Percentiles rank a stretch among this genome's conserved stretches.
Conservation (phyloP, 2,888 invertebrate species). For the Epirrhoe alternata region DNA sequence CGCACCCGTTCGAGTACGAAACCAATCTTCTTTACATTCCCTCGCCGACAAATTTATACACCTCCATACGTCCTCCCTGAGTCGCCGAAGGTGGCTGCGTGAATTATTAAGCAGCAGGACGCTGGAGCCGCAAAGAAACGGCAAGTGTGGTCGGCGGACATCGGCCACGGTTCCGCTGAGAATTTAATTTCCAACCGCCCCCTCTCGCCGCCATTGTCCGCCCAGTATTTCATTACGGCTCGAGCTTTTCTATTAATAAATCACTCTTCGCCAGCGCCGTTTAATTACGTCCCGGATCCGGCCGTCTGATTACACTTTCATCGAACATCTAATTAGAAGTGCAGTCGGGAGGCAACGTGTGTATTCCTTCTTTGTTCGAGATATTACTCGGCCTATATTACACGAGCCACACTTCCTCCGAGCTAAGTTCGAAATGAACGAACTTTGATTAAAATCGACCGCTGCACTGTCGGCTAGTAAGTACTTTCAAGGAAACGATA, state of each 20-base stretch:
- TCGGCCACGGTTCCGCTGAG: slow-evolving; percentile 59
- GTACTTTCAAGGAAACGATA: slow-evolving; percentile 41
- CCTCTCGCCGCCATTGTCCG: slow-evolving; percentile 81
- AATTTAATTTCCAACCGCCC: slow-evolving; percentile 84
- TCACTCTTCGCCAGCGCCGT: slow-evolving; percentile 84
- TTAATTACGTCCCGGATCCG: slow-evolving; percentile 84
- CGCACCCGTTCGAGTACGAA: slow-evolving; percentile 73
- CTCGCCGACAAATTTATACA: slow-evolving; percentile 83
- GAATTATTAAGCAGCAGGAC: slow-evolving; percentile 72
- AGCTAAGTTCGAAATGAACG: slow-evolving; percentile 75
- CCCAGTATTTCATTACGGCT: slow-evolving; percentile 85
- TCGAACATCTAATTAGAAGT: slow-evolving; percentile 85
- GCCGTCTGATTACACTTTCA: slow-evolving; percentile 85
- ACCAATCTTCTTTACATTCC: slow-evolving; percentile 84
- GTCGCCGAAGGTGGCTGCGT: slow-evolving; percentile 52
- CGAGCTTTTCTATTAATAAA: slow-evolving; percentile 85
- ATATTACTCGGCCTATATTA: slow-evolving; percentile 76
- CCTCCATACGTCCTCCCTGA: slow-evolving; percentile 75
- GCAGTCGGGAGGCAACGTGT: slow-evolving; percentile 73
- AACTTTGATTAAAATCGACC: slow-evolving; percentile 80
- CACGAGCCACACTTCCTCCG: slow-evolving; percentile 61
- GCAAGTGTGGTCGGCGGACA: slow-evolving; percentile 64
- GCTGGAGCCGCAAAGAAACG: slow-evolving; percentile 70
- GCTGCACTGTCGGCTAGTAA: slow-evolving; percentile 50
- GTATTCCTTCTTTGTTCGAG: slow-evolving; percentile 74